These are phyloP conservation scores for Notodonta dromedarius DNA, from an alignment of 2,888 invertebrate genomes.

Conservation along the genomic window DNA sequence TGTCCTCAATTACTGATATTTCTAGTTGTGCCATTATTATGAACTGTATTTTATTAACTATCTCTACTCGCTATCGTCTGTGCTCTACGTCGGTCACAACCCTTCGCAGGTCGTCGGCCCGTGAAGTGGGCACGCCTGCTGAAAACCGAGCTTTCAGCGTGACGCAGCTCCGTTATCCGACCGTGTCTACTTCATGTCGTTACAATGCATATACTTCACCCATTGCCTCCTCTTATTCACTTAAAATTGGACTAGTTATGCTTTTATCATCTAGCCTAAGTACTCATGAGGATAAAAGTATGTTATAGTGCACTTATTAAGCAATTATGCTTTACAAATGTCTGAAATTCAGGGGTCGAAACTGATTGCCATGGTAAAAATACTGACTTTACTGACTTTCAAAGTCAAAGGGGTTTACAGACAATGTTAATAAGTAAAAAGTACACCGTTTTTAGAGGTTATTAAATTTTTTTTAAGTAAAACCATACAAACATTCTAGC, in stretches of 20 bases:
- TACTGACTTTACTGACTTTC: too few species aligned
- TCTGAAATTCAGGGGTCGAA: too few species aligned
- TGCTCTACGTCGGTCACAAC: slow-evolving; percentile 40
- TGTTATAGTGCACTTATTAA: too few species aligned
- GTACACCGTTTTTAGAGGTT: too few species aligned
- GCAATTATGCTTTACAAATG: too few species aligned
- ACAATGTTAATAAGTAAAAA: too few species aligned
- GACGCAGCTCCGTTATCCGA: slow-evolving; percentile 49
- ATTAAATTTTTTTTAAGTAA: too few species aligned
- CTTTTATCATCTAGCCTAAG: neutral
- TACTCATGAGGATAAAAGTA: too few species aligned
- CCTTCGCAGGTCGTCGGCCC: slow-evolving; percentile 71
- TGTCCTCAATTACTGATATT: too few species aligned
- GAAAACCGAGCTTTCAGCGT: slow-evolving; percentile 67
- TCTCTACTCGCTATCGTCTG: slow-evolving; percentile 21
- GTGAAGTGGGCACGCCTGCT: slow-evolving; percentile 72
- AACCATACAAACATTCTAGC: too few species aligned
- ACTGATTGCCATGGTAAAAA: too few species aligned
- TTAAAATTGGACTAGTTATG: neutral
- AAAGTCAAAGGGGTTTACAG: too few species aligned
- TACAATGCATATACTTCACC: slow-evolving; percentile 16
- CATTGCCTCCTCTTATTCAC: neutral
- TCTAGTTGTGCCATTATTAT: neutral
- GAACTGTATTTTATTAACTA: neutral
- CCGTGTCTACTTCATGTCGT: slow-evolving; percentile 16